These are phyloP conservation scores for Dicrostonyx torquatus DNA, from an alignment of 2,797 vertebrate species.

Conservation along the genomic window DNA sequence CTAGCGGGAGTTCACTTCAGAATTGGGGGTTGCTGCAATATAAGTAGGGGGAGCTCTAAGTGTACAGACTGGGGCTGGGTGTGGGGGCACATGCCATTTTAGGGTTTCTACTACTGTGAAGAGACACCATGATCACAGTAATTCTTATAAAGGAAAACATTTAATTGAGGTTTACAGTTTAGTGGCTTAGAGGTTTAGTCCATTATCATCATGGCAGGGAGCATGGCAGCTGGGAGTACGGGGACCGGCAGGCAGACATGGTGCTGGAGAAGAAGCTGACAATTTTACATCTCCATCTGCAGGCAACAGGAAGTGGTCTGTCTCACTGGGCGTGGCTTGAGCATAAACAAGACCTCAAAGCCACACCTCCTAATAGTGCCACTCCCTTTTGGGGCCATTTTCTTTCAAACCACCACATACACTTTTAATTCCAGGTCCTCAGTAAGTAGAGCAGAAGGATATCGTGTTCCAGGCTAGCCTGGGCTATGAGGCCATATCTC, in stretches of 20 bases:
- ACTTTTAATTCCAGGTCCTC: neutral
- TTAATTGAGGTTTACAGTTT: neutral
- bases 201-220: neutral
- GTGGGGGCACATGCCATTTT: neutral
- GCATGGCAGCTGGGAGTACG: neutral
- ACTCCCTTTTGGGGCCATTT: neutral
- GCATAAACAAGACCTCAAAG: neutral
- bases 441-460: neutral
- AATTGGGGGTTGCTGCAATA: neutral
- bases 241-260: neutral
- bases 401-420: neutral
- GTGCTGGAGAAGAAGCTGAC: neutral
- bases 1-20: neutral
- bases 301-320: neutral
- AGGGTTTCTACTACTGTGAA: neutral
- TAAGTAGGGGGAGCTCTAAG: neutral
- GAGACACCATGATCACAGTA: neutral
- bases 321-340: neutral
- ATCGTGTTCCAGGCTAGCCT: neutral
- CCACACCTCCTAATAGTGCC: neutral
- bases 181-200: neutral
- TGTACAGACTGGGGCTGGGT: neutral
- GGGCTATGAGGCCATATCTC: neutral
- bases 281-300: neutral
- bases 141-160: neutral